Conservation (phyloP, 2,888 invertebrate genomes). For the Silvanus unidentatus region DNA sequence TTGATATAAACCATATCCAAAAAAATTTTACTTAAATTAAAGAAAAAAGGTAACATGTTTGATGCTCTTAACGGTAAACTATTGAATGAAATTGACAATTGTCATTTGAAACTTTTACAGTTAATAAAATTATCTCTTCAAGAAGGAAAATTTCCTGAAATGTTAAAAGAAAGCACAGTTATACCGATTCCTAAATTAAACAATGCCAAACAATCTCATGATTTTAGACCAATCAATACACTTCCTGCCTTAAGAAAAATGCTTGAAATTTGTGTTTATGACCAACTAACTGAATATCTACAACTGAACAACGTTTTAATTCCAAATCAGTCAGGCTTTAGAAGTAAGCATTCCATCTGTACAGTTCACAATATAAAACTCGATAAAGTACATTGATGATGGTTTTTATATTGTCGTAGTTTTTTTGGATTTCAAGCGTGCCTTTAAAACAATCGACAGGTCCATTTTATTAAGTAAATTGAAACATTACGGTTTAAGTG, state of each 20-base stretch:
- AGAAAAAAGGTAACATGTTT: too few species aligned
- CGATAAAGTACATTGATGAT: neutral
- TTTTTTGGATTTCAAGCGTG: slow-evolving; percentile 1
- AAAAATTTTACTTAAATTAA: too few species aligned
- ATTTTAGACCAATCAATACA: slow-evolving; percentile 8
- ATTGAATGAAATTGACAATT: too few species aligned
- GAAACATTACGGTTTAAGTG: neutral
- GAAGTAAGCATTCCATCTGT: neutral
- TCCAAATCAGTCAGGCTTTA: slow-evolving; percentile 7
- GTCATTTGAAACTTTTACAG: too few species aligned
- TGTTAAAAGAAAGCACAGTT: slow-evolving; percentile 7
- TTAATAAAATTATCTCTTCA: slow-evolving; percentile 2
- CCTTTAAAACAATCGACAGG: slow-evolving; percentile 2
- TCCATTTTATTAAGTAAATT: neutral
- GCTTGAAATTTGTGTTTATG: slow-evolving; percentile 4
- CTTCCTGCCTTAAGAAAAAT: slow-evolving; percentile 8
- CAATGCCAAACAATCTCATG: neutral
- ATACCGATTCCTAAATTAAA: slow-evolving; percentile 7
- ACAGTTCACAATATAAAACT: neutral
- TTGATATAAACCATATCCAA: too few species aligned
- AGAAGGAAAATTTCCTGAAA: slow-evolving; percentile 3
- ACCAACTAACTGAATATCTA: neutral
- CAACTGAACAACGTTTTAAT: slow-evolving; percentile 4
- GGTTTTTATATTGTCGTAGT: neutral
- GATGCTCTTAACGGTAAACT: too few species aligned